Base-by-base conservation (phyloP, 2,113 vertebrate genomes). In the Chamaetylas fuelleborni region DNA sequence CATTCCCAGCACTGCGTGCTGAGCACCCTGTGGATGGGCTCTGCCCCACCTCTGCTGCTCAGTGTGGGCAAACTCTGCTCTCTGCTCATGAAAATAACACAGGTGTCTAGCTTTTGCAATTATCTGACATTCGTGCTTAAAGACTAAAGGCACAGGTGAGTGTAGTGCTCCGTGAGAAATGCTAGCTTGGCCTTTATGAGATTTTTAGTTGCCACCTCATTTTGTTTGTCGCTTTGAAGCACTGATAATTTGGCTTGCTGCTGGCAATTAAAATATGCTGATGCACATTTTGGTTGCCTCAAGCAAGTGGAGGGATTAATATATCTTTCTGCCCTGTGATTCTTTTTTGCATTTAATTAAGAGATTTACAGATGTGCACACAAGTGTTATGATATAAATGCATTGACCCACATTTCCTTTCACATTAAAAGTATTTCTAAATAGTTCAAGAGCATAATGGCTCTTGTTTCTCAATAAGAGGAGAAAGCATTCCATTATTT, bases 291-390 rank as follows among this genome's bases (percentile, higher is more conserved):
- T 69, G n/a, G 33, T 36, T 82, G 57, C 78, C 58, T 85, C 5
- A 2, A 62, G 71, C 57, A 91, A 61, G 31, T 31, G n/a, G 31
- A 79, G 14, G 25, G 31, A 81, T 60, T 92, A 62, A 64, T 71
- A 43, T 13, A 4, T 57, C 33, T 61, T 88, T 78, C n/a, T 85
- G 20, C 29, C 64, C 36, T 71, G 16, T 36, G 54, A 50, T 66
- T 48, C 10, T 87, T 91, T 84, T 54, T 25, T 22, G 19, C 24
- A 45, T 86, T 87, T 91, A 92, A 91, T 88, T 81, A 93, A 79
- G 58, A 77, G 54, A 69, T 94, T 89, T 89, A 57, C 38, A 77
- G 50, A 58, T 3, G 3, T 34, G 29, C 8, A 42, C 16, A 17
- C 11, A 93, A 80, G 45, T 54, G 36, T 60, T 84, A 33, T 23